phyloP scores from a whole-genome alignment of 2,888 invertebrate genomes.

The Lordiphosa andalusiaca region DNA sequence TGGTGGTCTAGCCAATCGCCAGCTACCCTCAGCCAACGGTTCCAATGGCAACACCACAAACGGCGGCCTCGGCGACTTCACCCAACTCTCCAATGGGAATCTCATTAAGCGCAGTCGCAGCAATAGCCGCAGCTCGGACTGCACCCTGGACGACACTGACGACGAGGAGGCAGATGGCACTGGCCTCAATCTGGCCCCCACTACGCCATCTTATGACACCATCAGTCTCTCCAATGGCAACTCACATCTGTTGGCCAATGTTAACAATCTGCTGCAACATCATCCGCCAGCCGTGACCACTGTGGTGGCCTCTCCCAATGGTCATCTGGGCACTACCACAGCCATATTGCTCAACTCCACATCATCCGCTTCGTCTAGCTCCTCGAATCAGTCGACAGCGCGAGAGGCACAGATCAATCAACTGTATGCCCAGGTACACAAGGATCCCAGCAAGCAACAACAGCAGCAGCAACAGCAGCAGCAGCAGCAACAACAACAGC shows the following conservation, averaged over 20 bases:
- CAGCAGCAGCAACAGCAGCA: constrained; percentile 46
- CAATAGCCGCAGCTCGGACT: constrained; percentile 79
- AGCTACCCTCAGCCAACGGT: constrained; percentile 82
- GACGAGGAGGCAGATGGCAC: constrained; percentile 63
- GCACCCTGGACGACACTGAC: constrained; percentile 77
- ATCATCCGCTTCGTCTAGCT: constrained; percentile 68
- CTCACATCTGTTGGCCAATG: constrained; percentile 81
- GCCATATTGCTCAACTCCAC: constrained; percentile 76
- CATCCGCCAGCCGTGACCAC: constrained; percentile 57
- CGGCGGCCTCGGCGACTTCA: constrained; percentile 22
- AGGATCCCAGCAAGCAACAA: constrained; percentile 80
- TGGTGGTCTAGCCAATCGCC: constrained; percentile 87
- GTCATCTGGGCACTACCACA: constrained; percentile 75
- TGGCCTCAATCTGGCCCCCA: constrained; percentile 33
- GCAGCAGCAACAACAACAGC: constrained; percentile 33
- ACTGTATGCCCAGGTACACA: constrained; percentile 82
- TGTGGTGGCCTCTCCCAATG: constrained; percentile 45
- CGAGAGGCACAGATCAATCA: constrained; percentile 80
- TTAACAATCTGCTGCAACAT: constrained; percentile 74
- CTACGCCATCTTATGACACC: constrained; percentile 37
- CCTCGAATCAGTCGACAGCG: constrained; percentile 67
- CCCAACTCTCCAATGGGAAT: constrained; percentile 54
- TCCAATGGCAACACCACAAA: constrained; percentile 22
- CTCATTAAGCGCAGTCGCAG: constrained; percentile 81
- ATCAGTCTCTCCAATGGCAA: constrained; percentile 81